Base-by-base conservation (phyloP, 2,888 invertebrate genomes). In the Dryobotodes eremita region DNA sequence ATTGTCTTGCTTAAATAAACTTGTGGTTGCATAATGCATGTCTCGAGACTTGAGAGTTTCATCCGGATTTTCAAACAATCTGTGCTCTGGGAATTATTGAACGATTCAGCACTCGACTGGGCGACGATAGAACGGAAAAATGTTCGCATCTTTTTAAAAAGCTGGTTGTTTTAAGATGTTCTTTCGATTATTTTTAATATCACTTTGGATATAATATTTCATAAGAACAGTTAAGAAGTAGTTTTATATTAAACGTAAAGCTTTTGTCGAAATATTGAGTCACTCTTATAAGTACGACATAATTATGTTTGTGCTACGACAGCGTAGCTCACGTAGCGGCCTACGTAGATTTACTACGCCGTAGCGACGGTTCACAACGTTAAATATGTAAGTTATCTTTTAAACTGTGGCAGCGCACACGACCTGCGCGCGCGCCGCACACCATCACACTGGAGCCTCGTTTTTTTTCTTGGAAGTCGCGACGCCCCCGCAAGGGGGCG, bases 41-140 rank as follows among this genome's bases (percentile, higher is more conserved):
- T 59, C 26, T 26, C 7, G 82, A 71, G 50, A 62, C 71, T 66
- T 64, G 65, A 46, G 53, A 76, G 17, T 68, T 84, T 83, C 76
- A 84, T 74, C 69, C 57, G 74, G 74, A 75, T 79, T 78, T 77
- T 20, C n/a, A 65, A 42, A 42, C n/a, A 42, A 42, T 42, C n/a
- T 42, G 8, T n/a, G 46, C 31, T 64, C 23, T 36, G 23, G 36
- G 23, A 23, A 36, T 64, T 36, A 13, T 23, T 31, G 20, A 83
- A 72, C 70, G 72, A 71, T 55, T 48, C 42, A n/a, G 42, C 57
- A 59, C 53, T 55, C 26, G 13, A 64, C 13, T 8, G 31, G 8
- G 53, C 17, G 55, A 69, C 59, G 42, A 42, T 13, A 17, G 0
- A 57, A 23, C 7, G 7, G 17, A 55, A 74, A 55, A 46, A 48